These are phyloP conservation scores for Sebastes melanostomus DNA, from an alignment of 2,797 vertebrate species.

Conservation along the genomic window DNA sequence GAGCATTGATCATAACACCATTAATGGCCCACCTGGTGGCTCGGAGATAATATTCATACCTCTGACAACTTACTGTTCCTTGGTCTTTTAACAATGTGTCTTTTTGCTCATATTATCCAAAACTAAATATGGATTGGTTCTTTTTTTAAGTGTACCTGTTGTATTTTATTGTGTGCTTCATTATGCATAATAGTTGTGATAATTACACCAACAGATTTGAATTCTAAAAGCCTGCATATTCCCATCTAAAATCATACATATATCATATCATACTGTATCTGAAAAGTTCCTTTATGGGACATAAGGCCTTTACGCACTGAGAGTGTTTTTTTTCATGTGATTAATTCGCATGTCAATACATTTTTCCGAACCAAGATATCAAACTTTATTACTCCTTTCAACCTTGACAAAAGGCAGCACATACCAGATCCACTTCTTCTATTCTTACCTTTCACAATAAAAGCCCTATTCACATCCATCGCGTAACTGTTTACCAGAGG, in stretches of 20 bases:
- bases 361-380: no score
- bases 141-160: background rate
- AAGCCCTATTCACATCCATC: no score
- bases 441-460: no score
- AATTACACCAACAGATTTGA: background rate
- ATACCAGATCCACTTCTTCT: no score
- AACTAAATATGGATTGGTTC: background rate
- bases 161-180: background rate
- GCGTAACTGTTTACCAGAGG: no score
- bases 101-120: background rate
- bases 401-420: no score
- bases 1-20: background rate
- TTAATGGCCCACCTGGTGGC: background rate
- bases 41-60: background rate
- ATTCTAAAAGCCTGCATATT: background rate
- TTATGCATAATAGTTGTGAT: background rate
- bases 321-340: no score
- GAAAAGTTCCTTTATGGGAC: background rate
- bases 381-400: no score
- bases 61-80: background rate
- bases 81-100: background rate
- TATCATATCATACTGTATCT: background rate
- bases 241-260: background rate
- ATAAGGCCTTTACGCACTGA: background rate
- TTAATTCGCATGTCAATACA: no score